Conservation (phyloP, 2,113 vertebrate genomes). For the Mugil cephalus region DNA sequence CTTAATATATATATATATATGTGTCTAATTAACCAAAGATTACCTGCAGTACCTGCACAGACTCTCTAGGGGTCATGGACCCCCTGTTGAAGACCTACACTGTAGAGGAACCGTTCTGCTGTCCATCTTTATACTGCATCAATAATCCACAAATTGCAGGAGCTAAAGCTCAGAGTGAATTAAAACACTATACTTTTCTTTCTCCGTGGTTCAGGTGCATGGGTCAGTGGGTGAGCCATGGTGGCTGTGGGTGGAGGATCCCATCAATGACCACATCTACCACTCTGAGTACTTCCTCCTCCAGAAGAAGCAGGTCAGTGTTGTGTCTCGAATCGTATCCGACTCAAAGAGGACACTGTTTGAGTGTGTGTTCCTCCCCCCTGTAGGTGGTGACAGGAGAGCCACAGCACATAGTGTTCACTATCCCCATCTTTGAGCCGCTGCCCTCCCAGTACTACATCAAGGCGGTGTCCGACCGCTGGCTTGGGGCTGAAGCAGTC, state of each 20-base stretch:
- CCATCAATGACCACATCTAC: slow-evolving; percentile 98
- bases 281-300: slow-evolving; percentile 98
- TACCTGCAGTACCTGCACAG: too few species aligned
- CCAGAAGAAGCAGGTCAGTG: slow-evolving; percentile 95
- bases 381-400: slow-evolving; percentile 93
- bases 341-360: neutral
- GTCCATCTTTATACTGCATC: too few species aligned
- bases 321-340: fast-evolving
- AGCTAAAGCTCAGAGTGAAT: too few species aligned
- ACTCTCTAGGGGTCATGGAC: too few species aligned
- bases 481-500: slow-evolving; percentile 95
- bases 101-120: too few species aligned
- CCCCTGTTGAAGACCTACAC: too few species aligned
- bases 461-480: slow-evolving; percentile 94
- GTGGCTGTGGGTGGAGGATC: slow-evolving; percentile 99
- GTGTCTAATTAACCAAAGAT: too few species aligned
- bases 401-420: slow-evolving; percentile 93
- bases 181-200: neutral
- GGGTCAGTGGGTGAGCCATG: slow-evolving; percentile 96
- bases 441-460: slow-evolving; percentile 98
- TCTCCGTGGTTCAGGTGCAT: slow-evolving; percentile 87
- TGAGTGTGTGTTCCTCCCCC: neutral
- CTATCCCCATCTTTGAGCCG: slow-evolving; percentile 98
- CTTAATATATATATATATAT: too few species aligned
- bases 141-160: too few species aligned